phyloP scores from a whole-genome alignment of 2,113 vertebrate genomes.

The Barnardius zonarius region DNA sequence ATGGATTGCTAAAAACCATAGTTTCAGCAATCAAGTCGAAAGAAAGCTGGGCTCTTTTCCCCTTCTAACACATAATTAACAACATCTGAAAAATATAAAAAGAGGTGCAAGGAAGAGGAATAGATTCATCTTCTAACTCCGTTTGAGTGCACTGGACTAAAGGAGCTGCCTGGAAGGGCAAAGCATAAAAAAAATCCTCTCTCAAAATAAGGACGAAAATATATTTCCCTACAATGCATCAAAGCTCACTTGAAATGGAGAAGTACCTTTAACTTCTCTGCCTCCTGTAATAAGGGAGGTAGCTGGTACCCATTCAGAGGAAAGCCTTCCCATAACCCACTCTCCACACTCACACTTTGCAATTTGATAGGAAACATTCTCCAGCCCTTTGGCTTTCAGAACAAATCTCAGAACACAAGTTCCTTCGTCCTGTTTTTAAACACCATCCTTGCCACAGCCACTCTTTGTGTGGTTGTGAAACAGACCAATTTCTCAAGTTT shows the following conservation, averaged over 20 bases:
- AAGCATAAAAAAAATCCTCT: background rate
- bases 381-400: background rate
- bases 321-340: background rate
- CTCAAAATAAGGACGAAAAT: background rate
- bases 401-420: background rate
- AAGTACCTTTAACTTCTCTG: background rate
- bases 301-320: background rate
- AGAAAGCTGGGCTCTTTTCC: background rate
- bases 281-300: background rate
- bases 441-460: background rate
- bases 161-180: background rate
- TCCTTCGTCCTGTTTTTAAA: background rate
- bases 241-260: background rate
- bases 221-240: background rate
- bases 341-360: background rate
- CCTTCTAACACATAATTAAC: background rate
- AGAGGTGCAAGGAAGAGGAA: background rate
- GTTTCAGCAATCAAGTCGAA: background rate
- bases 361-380: background rate
- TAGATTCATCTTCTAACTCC: background rate
- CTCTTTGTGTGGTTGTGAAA: background rate
- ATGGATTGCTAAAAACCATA: background rate
- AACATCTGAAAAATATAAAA: background rate
- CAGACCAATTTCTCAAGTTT: background rate
- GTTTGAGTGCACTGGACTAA: background rate